Conservation (phyloP, 2,888 invertebrate species). For the Caenorhabditis wallacei region DNA sequence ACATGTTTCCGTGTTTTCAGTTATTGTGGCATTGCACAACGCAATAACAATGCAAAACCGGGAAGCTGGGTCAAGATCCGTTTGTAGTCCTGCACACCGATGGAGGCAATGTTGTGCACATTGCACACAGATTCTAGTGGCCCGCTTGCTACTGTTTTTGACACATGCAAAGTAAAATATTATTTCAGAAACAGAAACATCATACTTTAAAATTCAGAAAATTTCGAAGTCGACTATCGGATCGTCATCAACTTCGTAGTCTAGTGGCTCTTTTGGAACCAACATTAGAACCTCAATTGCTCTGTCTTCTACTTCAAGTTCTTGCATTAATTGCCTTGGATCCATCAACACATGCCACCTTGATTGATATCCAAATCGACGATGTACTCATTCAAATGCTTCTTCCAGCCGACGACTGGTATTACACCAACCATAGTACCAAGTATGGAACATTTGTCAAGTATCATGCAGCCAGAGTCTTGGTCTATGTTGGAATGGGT, state of each 20-base stretch:
- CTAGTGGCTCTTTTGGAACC: constrained; percentile 87
- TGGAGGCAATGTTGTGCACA: constrained; percentile 84
- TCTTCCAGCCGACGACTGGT: constrained; percentile 87
- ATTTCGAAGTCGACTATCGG: constrained; percentile 86
- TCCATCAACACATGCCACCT: constrained; percentile 85
- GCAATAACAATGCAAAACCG: constrained; percentile 87
- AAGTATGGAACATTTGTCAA: constrained; percentile 87
- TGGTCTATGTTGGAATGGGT: constrained; percentile 87
- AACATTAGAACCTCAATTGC: constrained; percentile 87
- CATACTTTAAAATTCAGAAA: constrained; percentile 82
- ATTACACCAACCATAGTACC: constrained; percentile 88
- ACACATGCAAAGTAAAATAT: constrained; percentile 84
- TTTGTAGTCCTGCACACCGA: constrained; percentile 86
- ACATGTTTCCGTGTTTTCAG: constrained; percentile 79
- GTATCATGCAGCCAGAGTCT: constrained; percentile 87
- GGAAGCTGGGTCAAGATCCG: constrained; percentile 86
- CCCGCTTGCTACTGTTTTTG: constrained; percentile 86
- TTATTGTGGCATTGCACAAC: constrained; percentile 86
- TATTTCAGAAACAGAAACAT: not conserved
- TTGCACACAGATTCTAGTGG: constrained; percentile 83
- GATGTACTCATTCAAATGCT: constrained; percentile 86
- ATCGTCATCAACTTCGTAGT: constrained; percentile 86
- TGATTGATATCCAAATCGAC: constrained; percentile 86
- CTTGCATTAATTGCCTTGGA: constrained; percentile 86
- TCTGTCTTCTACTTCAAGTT: constrained; percentile 87